Evolutionary conservation across 2,888 invertebrate genomes (phyloP), one percentile per base, ranked within the genome.

Genomic region (Agrochola lota): DNA sequence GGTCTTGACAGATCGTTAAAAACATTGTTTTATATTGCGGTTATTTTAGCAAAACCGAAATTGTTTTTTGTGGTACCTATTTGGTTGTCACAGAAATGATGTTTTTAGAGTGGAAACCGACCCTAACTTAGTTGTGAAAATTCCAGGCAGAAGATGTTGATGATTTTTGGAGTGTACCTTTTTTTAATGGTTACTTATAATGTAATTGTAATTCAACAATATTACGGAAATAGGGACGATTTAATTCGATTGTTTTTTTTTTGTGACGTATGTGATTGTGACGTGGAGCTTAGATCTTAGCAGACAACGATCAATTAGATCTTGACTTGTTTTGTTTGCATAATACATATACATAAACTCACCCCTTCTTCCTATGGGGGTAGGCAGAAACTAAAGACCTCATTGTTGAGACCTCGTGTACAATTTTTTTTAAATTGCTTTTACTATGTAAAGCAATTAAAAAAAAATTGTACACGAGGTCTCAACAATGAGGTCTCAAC

Each of bases 1-100:
- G 15, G 11, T 43, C 15, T n/a, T 69, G 15, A 46, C 77, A 77
- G 23, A 43, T 66, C n/a, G 2, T 81, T 26, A 43, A 30, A n/a
- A 15, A 43, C 6, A n/a, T 74, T 2, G 23, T 12, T 17, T 43
- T 20, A 5, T 46, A 8, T 66, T 43, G 17, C 2, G 30, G 15
- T 12, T 20, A 67, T 4, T 26, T 17, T 23, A 9, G 0, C 2
- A 23, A 9, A 17, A 64, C 5, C 3, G 0, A 0, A 5, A 23
- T 35, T n/a, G 0, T 17, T 35, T 35, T 35, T n/a, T 20, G 15
- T 15, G 2, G 17, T 9, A 68, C 20, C 8, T 57, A n/a, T 59
- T 68, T 23, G 15, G 5, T 35, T 57, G 17, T 6, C 9, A 17
- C 30, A 30, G 23, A 15, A 9, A 55, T 57, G 0, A 30, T 49